A percentile compares a stretch with the other conserved stretches of the same genome.
These are phyloP conservation scores for Thera obeliscata DNA, from an alignment of 2,888 invertebrate genomes.

Conservation along the genomic window DNA sequence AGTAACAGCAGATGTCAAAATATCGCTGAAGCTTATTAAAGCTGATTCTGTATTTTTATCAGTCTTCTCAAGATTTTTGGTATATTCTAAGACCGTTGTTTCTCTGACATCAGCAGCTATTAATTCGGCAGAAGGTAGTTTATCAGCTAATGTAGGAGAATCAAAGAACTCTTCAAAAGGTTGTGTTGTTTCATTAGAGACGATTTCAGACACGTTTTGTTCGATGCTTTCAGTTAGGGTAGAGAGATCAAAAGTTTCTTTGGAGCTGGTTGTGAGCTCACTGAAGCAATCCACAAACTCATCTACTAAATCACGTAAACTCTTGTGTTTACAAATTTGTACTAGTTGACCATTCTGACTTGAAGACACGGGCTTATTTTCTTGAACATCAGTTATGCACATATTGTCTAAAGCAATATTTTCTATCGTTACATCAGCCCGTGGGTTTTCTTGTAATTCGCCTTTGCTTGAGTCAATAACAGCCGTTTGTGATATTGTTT, in stretches of 20 bases:
- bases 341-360: background rate
- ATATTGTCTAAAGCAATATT: background rate
- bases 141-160: slow-evolving; percentile 22
- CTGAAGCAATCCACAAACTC: slow-evolving; percentile 25
- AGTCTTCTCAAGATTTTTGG: slow-evolving; percentile 2
- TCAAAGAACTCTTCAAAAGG: slow-evolving; percentile 31
- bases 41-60: background rate
- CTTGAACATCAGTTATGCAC: background rate
- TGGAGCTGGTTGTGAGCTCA: slow-evolving; percentile 5
- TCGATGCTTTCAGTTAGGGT: background rate
- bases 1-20: slow-evolving; percentile 7
- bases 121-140: slow-evolving; percentile 12
- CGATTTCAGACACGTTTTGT: slow-evolving; percentile 4
- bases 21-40: slow-evolving; percentile 9
- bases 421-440: slow-evolving; percentile 9
- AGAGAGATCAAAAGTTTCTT: background rate
- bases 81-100: slow-evolving; percentile 19
- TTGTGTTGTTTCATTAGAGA: slow-evolving; percentile 9
- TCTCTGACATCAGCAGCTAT: slow-evolving; percentile 18
- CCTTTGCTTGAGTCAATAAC: background rate
- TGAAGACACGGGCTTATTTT: background rate
- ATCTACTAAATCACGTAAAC: background rate
- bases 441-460: slow-evolving; percentile 2
- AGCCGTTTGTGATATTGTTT: slow-evolving; percentile 10
- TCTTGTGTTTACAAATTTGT: background rate